These are phyloP conservation scores for Scolopax bukidnonensis DNA, from an alignment of 2,797 vertebrate genomes.

Conservation along the genomic window DNA sequence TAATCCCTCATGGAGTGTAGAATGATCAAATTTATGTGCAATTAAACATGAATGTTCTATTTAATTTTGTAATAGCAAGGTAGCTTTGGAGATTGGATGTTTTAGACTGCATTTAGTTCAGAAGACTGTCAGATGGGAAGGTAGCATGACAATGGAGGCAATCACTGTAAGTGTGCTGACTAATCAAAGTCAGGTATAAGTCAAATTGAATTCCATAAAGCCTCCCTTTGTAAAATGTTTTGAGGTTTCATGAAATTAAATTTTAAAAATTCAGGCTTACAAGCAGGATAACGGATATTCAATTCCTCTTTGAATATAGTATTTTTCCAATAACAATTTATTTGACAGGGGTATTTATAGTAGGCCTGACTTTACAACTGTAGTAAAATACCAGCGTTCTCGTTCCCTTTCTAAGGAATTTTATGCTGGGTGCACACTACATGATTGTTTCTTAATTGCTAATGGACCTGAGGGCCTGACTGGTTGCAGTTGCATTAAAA, in stretches of 20 bases:
- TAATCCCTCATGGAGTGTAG: background rate
- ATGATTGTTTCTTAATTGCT: background rate
- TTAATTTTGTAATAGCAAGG: background rate
- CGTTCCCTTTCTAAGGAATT: background rate
- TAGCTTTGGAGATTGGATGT: background rate
- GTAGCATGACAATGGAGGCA: background rate
- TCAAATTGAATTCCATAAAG: slow-evolving; percentile 12
- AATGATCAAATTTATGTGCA: background rate
- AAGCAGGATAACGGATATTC: background rate
- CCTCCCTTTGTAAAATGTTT: background rate
- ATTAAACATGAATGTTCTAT: background rate
- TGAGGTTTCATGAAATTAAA: background rate
- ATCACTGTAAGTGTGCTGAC: background rate
- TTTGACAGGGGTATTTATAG: background rate
- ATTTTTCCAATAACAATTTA: slow-evolving; percentile 13
- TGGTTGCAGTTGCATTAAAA: background rate
- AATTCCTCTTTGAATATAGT: background rate
- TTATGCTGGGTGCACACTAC: background rate
- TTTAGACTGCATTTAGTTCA: background rate
- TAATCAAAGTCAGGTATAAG: background rate
- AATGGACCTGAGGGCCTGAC: background rate
- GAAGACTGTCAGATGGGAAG: background rate
- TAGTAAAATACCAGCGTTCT: background rate
- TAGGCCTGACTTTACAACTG: background rate
- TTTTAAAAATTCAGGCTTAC: slow-evolving; percentile 21